These are phyloP conservation scores for Merluccius polli DNA, from an alignment of 2,797 vertebrate species.

Conservation along the genomic window DNA sequence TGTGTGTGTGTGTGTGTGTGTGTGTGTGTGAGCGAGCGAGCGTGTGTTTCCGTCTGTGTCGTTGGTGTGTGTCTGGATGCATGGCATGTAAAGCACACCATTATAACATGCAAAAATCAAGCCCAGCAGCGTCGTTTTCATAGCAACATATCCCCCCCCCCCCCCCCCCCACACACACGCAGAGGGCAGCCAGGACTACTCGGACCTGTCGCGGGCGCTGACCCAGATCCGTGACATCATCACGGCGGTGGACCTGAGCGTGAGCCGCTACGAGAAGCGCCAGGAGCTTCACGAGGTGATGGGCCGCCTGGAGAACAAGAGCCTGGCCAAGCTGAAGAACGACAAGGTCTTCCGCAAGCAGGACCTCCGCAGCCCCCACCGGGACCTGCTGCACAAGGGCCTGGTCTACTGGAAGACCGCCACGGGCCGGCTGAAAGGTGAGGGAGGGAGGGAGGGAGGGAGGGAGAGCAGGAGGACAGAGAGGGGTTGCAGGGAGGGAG, in stretches of 20 bases:
- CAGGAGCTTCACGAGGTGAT: slow-evolving; percentile 87
- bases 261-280: slow-evolving; percentile 82
- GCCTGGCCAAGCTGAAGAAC: slow-evolving; percentile 87
- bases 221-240: slow-evolving; percentile 82
- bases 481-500: no score
- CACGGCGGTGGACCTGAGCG: slow-evolving; percentile 82
- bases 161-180: slow-evolving; percentile 20
- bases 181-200: slow-evolving; percentile 83
- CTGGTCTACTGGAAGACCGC: slow-evolving; percentile 88
- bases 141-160: background rate
- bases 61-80: background rate
- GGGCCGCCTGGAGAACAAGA: slow-evolving; percentile 88
- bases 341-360: slow-evolving; percentile 86
- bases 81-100: no score
- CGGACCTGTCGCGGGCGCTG: slow-evolving; percentile 79
- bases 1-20: background rate
- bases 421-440: slow-evolving; percentile 68
- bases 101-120: no score
- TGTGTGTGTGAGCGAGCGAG: background rate
- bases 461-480: no score
- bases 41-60: background rate
- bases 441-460: background rate
- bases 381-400: slow-evolving; percentile 79
- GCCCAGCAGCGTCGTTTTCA: no score
- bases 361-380: slow-evolving; percentile 77